Evolutionary conservation across 2,797 vertebrate genomes (phyloP).

Genomic region (Anableps anableps): DNA sequence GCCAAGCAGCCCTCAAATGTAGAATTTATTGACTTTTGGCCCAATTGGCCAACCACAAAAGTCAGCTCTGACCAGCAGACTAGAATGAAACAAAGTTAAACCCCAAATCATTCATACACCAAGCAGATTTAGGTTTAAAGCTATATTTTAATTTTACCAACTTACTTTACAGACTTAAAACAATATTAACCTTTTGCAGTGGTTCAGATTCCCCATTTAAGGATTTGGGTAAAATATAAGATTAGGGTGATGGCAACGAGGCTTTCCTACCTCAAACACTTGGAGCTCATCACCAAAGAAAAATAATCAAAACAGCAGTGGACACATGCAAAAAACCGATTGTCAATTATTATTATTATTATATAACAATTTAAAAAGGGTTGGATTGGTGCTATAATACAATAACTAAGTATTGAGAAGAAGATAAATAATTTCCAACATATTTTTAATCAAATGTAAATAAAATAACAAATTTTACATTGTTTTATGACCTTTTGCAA

Average conservation of each 20-base stretch:
- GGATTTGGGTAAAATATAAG: not conserved
- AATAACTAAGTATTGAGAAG: not conserved
- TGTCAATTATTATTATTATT: not conserved
- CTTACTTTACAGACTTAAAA: not conserved
- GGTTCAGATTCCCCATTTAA: not conserved
- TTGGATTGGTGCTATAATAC: not conserved
- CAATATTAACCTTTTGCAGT: not conserved
- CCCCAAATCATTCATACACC: not conserved
- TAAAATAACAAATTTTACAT: not conserved
- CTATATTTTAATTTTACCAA: not conserved
- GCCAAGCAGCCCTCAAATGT: conserved; percentile 46
- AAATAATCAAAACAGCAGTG: not conserved
- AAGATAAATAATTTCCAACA: not conserved
- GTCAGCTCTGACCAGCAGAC: conserved; percentile 43
- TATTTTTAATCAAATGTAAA: not conserved
- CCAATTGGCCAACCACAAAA: conserved; percentile 43
- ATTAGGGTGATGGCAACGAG: not conserved
- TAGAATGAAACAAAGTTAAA: conserved; percentile 26
- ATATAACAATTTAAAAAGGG: not conserved
- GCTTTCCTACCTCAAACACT: not conserved
- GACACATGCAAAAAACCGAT: not conserved
- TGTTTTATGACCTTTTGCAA: not conserved
- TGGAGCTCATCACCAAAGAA: not conserved
- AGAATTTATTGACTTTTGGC: conserved; percentile 62
- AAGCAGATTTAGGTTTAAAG: not conserved